phyloP scores from a whole-genome alignment of 2,797 vertebrate species.

The Perodicticus potto region DNA sequence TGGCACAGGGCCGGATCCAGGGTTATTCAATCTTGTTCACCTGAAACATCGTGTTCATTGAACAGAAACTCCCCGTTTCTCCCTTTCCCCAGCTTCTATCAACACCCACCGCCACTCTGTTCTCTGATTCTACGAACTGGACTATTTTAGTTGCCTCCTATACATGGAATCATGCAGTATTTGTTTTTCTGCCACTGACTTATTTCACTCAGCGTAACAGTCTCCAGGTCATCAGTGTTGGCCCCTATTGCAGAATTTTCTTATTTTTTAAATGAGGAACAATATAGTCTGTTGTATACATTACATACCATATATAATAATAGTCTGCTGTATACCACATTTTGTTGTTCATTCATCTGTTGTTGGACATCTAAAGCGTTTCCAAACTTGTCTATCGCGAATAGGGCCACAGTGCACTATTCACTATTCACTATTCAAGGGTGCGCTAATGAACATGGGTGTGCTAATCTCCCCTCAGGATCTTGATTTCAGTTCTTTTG shows the following conservation, averaged over 20 bases:
- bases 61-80: background rate
- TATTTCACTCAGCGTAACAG: background rate
- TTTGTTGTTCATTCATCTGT: background rate
- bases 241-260: background rate
- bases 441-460: background rate
- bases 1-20: background rate
- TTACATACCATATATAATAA: no score
- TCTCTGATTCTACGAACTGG: background rate
- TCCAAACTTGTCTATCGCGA: background rate
- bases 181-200: background rate
- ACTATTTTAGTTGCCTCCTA: background rate
- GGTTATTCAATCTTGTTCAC: background rate
- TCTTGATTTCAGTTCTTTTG: background rate
- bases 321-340: background rate
- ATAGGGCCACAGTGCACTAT: background rate
- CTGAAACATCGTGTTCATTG: background rate
- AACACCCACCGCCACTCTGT: background rate
- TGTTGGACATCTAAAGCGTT: background rate
- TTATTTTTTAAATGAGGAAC: background rate
- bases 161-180: background rate
- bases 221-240: background rate
- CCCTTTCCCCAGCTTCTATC: no score
- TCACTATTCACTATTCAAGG: background rate
- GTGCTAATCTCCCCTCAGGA: background rate
- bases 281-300: background rate